A percentile compares a stretch with the other conserved stretches of the same genome.
phyloP scores from a whole-genome alignment of 92 coral and sea anemone species.

The Hydrozoanthus gracilis region DNA sequence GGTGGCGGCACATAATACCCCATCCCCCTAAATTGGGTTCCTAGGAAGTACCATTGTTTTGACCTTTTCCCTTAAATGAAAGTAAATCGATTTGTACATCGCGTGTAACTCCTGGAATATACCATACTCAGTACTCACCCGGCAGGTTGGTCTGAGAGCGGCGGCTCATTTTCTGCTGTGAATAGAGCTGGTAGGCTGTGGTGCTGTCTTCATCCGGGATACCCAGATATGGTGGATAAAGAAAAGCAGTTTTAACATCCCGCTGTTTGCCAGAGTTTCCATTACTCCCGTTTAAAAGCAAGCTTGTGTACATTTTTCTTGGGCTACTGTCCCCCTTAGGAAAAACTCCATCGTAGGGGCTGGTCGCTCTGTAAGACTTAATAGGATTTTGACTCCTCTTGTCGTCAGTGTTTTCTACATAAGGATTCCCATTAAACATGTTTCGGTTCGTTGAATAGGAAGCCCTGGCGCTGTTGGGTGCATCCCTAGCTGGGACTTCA shows the following conservation, averaged over 20 bases:
- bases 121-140: no score
- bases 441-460: neutral
- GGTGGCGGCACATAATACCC: no score
- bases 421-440: neutral
- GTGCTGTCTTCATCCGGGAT: neutral
- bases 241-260: neutral
- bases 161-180: no score
- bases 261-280: neutral
- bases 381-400: neutral
- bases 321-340: neutral
- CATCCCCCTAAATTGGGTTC: no score
- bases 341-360: neutral
- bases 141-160: no score
- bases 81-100: no score
- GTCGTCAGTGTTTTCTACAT: neutral
- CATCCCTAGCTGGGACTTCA: conserved; percentile 20
- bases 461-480: neutral
- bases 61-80: no score
- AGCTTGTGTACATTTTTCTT: neutral
- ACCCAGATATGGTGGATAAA: neutral
- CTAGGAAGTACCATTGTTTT: no score
- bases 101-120: no score
- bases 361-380: neutral
- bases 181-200: neutral
- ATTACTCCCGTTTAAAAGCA: neutral